Conservation (phyloP, 2,797 vertebrate genomes). For the Meriones psammophilus region DNA sequence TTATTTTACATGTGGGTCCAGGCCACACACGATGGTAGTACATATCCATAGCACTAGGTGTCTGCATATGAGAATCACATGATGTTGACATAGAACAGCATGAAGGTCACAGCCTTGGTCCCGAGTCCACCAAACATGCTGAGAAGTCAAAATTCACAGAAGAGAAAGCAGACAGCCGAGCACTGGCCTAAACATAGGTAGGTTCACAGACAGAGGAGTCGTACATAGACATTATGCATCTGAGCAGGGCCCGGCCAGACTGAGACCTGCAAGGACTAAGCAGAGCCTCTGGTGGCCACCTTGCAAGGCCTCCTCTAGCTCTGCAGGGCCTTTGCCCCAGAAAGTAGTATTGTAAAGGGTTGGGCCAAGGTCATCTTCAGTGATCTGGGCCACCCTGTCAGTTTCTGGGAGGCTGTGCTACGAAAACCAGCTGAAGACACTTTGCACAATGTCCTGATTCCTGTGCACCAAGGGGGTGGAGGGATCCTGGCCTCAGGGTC, state of each 20-base stretch:
- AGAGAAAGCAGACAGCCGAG: constrained; percentile 90
- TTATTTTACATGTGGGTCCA: constrained; percentile 91
- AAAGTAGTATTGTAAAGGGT: constrained; percentile 54
- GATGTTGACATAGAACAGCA: constrained; percentile 92
- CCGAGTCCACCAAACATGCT: constrained; percentile 91
- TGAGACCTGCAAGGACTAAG: constrained; percentile 20
- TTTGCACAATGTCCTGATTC: constrained; percentile 82
- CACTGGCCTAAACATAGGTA: constrained; percentile 89
- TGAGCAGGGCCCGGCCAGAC: constrained; percentile 42
- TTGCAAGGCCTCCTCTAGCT: constrained; percentile 1
- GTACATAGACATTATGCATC: constrained; percentile 88
- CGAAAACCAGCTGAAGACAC: constrained; percentile 94
- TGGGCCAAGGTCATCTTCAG: constrained; percentile 68
- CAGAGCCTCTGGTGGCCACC: constrained; percentile 17
- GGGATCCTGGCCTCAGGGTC: constrained; percentile 93
- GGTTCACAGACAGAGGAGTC: constrained; percentile 90
- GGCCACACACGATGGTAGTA: constrained; percentile 90
- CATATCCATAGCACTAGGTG: constrained; percentile 91
- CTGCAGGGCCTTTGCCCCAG: constrained; percentile 7
- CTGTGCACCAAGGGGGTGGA: constrained; percentile 87
- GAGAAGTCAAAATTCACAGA: constrained; percentile 90
- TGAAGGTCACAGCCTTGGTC: constrained; percentile 91
- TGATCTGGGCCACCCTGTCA: constrained; percentile 93
- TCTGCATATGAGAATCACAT: constrained; percentile 91
- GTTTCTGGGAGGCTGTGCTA: constrained; percentile 92